Conservation (phyloP, 2,113 vertebrate genomes). For the Pyxicephalus adspersus region DNA sequence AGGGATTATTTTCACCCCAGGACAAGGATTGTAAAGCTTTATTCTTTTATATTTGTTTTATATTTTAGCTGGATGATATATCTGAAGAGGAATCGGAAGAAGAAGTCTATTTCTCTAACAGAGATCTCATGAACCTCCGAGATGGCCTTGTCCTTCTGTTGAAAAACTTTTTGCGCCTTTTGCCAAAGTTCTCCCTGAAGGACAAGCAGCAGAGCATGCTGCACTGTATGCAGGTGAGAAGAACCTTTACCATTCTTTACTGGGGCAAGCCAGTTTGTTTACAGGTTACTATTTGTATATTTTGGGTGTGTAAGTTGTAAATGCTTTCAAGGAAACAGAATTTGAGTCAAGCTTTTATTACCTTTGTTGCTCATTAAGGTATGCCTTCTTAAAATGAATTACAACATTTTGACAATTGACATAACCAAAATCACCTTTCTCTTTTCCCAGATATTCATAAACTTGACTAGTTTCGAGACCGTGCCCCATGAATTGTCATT, state of each 20-base stretch:
- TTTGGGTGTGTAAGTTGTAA: too few species aligned
- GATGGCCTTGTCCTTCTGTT: constrained; percentile 76
- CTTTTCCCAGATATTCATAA: constrained; percentile 79
- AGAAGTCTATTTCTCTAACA: constrained; percentile 78
- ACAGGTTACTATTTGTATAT: too few species aligned
- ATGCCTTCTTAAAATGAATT: too few species aligned
- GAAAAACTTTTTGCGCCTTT: constrained; percentile 81
- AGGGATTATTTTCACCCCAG: too few species aligned
- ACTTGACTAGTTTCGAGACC: constrained; percentile 82
- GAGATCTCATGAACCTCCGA: constrained; percentile 78
- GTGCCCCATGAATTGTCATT: constrained; percentile 68
- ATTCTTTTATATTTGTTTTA: neutral
- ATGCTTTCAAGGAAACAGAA: neutral
- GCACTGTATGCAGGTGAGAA: constrained; percentile 78
- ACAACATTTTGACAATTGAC: too few species aligned
- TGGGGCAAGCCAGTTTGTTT: too few species aligned
- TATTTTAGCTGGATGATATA: constrained; percentile 70
- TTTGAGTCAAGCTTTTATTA: too few species aligned
- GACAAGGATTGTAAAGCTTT: too few species aligned
- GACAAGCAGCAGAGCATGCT: constrained; percentile 79
- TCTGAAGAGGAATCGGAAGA: constrained; percentile 72
- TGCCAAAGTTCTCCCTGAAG: constrained; percentile 81
- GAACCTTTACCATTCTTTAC: too few species aligned
- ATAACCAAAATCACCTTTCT: neutral
- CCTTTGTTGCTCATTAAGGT: too few species aligned